phyloP scores from a whole-genome alignment of 2,888 invertebrate genomes.

The Stegana nigrithorax region DNA sequence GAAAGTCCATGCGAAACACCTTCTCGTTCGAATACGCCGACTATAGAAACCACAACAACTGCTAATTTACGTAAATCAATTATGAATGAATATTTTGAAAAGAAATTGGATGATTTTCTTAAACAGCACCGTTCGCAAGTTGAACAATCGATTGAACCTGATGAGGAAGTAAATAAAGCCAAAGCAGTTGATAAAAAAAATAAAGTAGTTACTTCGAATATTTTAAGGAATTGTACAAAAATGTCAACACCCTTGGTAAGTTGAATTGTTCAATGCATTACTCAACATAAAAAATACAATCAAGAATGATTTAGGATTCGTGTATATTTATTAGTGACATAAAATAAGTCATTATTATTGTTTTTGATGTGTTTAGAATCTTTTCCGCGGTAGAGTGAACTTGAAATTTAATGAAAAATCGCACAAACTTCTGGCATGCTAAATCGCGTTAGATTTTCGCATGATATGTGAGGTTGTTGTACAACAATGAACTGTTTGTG shows the following conservation, averaged over 20 bases:
- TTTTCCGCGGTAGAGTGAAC: too few relatives aligned
- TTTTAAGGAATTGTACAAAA: not conserved
- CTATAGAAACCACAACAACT: slow-evolving; percentile 22
- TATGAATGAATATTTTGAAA: slow-evolving; percentile 58
- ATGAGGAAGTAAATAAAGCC: not conserved
- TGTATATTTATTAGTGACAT: too few relatives aligned
- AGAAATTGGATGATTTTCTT: slow-evolving; percentile 61
- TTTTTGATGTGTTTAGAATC: not conserved
- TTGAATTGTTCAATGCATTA: slow-evolving; percentile 19
- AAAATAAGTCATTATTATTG: too few relatives aligned
- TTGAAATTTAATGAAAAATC: too few relatives aligned
- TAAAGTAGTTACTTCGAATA: too few relatives aligned
- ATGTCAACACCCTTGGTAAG: slow-evolving; percentile 57
- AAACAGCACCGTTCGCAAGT: slow-evolving; percentile 61
- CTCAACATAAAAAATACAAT: not conserved
- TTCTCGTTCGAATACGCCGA: slow-evolving; percentile 53
- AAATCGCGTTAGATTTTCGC: too few relatives aligned
- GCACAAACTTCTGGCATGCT: too few relatives aligned
- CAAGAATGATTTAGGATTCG: too few relatives aligned
- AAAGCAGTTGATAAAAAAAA: slow-evolving; percentile 13
- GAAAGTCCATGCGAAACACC: slow-evolving; percentile 55
- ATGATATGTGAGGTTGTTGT: too few relatives aligned
- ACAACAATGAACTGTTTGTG: too few relatives aligned
- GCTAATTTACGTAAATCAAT: slow-evolving; percentile 43
- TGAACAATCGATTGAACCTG: not conserved